Percentiles rank a stretch among this genome's conserved stretches.
Conservation (phyloP, 1,140 invertebrate species). For the Drosophila quadrilineata region DNA sequence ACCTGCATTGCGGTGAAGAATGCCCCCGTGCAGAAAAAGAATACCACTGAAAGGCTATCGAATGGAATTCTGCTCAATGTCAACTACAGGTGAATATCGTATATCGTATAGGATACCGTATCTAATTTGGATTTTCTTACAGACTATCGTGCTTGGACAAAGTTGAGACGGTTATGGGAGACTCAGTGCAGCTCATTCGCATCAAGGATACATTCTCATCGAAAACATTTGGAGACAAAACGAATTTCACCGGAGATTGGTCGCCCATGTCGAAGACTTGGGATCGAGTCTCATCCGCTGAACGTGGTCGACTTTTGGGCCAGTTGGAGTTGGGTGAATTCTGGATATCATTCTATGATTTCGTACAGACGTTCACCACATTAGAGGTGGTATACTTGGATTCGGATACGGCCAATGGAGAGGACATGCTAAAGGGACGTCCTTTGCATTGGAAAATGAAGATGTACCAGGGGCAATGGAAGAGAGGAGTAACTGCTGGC, state of each 20-base stretch:
- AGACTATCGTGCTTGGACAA: conserved; percentile 90
- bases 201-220: conserved; percentile 86
- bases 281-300: conserved; percentile 88
- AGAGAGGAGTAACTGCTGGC: conserved; percentile 92
- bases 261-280: conserved; percentile 87
- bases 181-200: conserved; percentile 88
- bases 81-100: conserved; percentile 66
- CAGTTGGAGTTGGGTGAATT: conserved; percentile 90
- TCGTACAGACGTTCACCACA: conserved; percentile 91
- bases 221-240: conserved; percentile 83
- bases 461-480: conserved; percentile 93
- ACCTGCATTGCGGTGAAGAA: conserved; percentile 87
- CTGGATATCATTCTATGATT: conserved; percentile 93
- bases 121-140: neutral
- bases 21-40: conserved; percentile 84
- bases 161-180: conserved; percentile 88
- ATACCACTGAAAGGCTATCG: conserved; percentile 87
- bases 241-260: conserved; percentile 89
- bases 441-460: conserved; percentile 91
- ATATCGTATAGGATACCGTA: neutral
- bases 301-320: conserved; percentile 87
- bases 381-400: conserved; percentile 94
- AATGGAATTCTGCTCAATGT: conserved; percentile 88
- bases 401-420: conserved; percentile 91
- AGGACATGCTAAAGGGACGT: conserved; percentile 90